Evolutionary conservation across 2,797 vertebrate genomes (phyloP), one percentile per base, ranked within the genome.

Genomic region (Lacerta viridis): DNA sequence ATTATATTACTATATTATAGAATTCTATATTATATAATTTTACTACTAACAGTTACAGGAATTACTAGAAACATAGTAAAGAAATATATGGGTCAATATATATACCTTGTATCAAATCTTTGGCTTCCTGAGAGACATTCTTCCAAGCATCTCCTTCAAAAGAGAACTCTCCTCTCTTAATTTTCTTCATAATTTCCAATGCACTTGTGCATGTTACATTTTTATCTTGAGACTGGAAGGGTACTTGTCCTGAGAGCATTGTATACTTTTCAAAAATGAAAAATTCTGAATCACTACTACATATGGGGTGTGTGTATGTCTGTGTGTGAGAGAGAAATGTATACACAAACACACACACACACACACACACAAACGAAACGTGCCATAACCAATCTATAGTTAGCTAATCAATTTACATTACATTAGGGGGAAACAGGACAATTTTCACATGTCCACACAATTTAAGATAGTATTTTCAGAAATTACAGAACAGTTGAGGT

Each of bases 131-230:
- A 87, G 99, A 99, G 71, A 99, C 99, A 76, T 98, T 99, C 92
- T 97, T 99, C 99, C 99, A 99, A 92, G 99, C 98, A 93, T 99
- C 98, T 82, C 99, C 98, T 94, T 99, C 97, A 86, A 99, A 99
- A 39, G 98, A 99, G 94, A 99, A 99, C 91, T 99, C 98, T 27
- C 99, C 99, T 41, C 98, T 98, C 94, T 99, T 99, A 92, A 99
- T 99, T 97, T 99, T 99, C 96, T 98, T 99, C 99, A 99, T 99
- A 80, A 99, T 99, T 94, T 99, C 99, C 93, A 98, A 97, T 4
- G 98, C 99, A 68, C 98, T 99, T 92, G 98, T 98, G 95, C 98
- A 98, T 0, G 97, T 98, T 91, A 98, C 96, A 94, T 97, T 99
- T 96, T 98, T 98, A 95, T 98, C 98, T 93, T 98, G 98, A 95